These are phyloP conservation scores for Phalanger gymnotis DNA, from an alignment of 2,797 vertebrate genomes.

Conservation along the genomic window DNA sequence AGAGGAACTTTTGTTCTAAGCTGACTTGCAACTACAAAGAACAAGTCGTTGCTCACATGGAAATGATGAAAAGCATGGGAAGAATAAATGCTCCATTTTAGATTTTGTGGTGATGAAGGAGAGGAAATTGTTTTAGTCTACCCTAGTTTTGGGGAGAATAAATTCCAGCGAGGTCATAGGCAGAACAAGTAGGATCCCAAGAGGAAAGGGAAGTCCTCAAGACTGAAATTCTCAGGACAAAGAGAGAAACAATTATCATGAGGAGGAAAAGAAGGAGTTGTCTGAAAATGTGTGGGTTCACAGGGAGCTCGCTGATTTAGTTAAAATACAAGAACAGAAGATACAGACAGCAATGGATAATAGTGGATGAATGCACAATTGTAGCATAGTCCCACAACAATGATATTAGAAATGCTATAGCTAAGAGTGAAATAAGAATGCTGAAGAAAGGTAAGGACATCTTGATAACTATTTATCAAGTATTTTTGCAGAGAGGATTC, in stretches of 20 bases:
- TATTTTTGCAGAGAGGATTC: neutral
- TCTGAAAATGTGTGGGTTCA: neutral
- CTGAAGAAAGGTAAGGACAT: neutral
- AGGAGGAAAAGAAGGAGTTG: neutral
- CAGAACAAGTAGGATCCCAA: too few species aligned
- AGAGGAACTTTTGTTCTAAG: neutral
- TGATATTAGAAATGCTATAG: neutral
- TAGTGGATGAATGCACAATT: neutral
- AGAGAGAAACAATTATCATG: neutral
- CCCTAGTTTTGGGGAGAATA: too few species aligned
- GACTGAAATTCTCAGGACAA: too few species aligned
- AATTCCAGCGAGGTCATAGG: too few species aligned
- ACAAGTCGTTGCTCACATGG: neutral
- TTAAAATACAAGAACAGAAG: neutral
- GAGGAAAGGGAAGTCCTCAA: too few species aligned
- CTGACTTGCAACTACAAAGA: neutral
- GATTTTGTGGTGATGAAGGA: too few species aligned
- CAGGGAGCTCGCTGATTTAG: neutral
- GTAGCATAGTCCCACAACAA: neutral
- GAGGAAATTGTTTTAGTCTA: too few species aligned
- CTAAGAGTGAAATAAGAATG: neutral
- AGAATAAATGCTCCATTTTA: too few species aligned
- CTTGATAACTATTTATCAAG: neutral
- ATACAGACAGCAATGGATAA: neutral
- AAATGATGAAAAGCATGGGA: too few species aligned